phyloP scores from a whole-genome alignment of 2,113 vertebrate genomes.

The Charadrius vociferus region DNA sequence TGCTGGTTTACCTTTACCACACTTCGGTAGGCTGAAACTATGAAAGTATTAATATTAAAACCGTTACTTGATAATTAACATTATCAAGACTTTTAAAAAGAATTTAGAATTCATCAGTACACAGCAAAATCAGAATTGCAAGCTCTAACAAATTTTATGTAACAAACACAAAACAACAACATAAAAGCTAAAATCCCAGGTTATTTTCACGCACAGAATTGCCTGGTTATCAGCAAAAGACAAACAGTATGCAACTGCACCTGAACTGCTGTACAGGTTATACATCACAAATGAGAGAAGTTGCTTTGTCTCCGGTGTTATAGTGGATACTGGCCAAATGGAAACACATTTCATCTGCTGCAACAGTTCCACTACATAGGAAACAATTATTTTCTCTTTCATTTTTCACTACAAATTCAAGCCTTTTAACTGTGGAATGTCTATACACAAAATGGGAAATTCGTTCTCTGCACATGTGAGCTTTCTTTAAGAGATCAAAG shows the following conservation, averaged over 20 bases:
- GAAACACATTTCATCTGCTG: background rate
- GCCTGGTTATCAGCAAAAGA: background rate
- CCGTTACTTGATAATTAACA: background rate
- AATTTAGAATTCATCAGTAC: background rate
- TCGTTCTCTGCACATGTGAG: background rate
- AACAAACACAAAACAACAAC: background rate
- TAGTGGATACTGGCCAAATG: background rate
- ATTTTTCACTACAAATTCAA: background rate
- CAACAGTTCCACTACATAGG: background rate
- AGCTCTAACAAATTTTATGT: background rate
- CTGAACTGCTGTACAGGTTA: background rate
- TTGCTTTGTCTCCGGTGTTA: background rate
- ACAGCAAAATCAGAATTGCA: background rate
- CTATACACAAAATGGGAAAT: background rate
- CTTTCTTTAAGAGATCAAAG: background rate
- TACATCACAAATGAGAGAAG: background rate
- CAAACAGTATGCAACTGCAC: background rate
- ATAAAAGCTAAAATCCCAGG: background rate
- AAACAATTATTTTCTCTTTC: background rate
- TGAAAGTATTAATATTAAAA: background rate
- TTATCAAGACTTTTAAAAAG: background rate
- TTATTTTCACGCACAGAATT: background rate
- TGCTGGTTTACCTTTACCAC: conserved; percentile 94
- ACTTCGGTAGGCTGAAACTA: conserved; percentile 87
- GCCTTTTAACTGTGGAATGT: background rate